A percentile compares a stretch with the other conserved stretches of the same genome.
Conservation (phyloP, 2,797 vertebrate species). For the Rhinatrema bivittatum region DNA sequence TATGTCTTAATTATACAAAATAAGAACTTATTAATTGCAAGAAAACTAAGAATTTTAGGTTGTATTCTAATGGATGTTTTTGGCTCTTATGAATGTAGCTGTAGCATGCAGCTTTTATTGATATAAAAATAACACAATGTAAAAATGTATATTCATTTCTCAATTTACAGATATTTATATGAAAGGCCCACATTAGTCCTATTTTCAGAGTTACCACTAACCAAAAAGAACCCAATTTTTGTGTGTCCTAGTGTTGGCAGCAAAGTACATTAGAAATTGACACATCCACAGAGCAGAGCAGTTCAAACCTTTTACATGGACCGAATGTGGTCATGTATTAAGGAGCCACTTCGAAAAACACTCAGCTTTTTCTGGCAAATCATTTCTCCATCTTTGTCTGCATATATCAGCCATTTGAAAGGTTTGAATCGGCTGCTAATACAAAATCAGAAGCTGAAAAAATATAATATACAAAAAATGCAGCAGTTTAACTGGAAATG, state of each 20-base stretch:
- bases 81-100: slow-evolving; percentile 8
- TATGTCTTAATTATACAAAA: slow-evolving; percentile 30
- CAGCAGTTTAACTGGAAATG: too few relatives aligned
- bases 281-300: not conserved
- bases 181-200: not conserved
- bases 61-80: slow-evolving; percentile 14
- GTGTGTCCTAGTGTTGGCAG: slow-evolving; percentile 20
- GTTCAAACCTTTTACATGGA: too few relatives aligned
- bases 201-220: slow-evolving; percentile 1
- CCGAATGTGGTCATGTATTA: too few relatives aligned
- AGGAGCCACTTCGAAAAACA: too few relatives aligned
- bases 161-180: slow-evolving; percentile 1
- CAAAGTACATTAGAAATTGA: slow-evolving; percentile 11
- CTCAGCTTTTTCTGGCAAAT: too few relatives aligned
- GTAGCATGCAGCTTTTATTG: slow-evolving; percentile 24
- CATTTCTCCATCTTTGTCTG: too few relatives aligned
- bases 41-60: not conserved
- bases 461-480: too few relatives aligned
- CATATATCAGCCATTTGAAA: too few relatives aligned
- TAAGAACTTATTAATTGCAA: slow-evolving; percentile 5
- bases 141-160: slow-evolving; percentile 1
- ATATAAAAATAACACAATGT: slow-evolving; percentile 5
- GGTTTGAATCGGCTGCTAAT: too few relatives aligned
- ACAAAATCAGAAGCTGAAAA: too few relatives aligned
- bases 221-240: not conserved